Base-by-base conservation (phyloP, 23 tunicate genomes). In the Botrylloides violaceus region DNA sequence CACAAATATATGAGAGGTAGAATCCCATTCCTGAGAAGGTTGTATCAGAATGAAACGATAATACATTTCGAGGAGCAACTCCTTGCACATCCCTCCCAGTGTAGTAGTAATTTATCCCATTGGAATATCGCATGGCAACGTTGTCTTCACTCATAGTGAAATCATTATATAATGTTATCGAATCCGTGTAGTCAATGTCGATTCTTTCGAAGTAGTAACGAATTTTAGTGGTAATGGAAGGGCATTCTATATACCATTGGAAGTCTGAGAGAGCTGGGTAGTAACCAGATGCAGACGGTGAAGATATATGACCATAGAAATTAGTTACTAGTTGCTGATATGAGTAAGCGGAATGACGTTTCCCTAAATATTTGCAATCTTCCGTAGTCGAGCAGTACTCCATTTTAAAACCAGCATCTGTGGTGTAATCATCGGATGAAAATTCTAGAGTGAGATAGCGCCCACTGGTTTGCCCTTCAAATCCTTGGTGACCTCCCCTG, bases 131-230 rank as follows among this genome's bases (percentile, higher is more conserved):
- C 32, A 6, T 3, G 4, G 3, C 3, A 3, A 63, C 23, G 3
- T 63, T 9, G 3, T 22, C 9, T 15, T 26, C 18, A 25, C 37
- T 56, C 4, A 26, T 37, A 4, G 32, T 32, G 26, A 68, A 37
- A 4, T 25, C 56, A 5, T 19, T 22, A 3, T 68, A 68, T 19
- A 68, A 37, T 18, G 24, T 68, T 22, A 68, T 5, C 24, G 37
- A 68, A 26, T 68, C 74, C 21, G 58, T 12, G 57, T 35, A 24
- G 37, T 68, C 74, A n/a, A 68, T 36, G 28, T 68, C 74, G 2
- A 43, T 18, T 28, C 57, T 39, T 15, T 43, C 24, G 37, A 68
- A 19, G 1, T 0, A 4, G 12, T 32, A 68, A 6, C 37, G 4
- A 9, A 43, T 68, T 39, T 25, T 35, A 37, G 0, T 2, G 23